These are phyloP conservation scores for Eupleurogrammus muticus DNA, from an alignment of 2,797 vertebrate species.

Conservation along the genomic window DNA sequence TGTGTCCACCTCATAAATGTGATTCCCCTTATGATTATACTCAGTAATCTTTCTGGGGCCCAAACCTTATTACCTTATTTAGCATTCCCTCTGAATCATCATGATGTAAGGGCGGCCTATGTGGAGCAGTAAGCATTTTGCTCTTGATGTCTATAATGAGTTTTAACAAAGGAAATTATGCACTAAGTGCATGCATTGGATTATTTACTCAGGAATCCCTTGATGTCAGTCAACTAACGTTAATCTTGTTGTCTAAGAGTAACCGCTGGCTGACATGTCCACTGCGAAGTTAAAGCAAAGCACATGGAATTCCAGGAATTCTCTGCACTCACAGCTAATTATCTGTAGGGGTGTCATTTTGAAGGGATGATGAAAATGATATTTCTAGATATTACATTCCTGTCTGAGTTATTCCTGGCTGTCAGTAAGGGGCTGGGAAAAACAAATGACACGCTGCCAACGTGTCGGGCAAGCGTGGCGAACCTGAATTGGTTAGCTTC, in stretches of 20 bases:
- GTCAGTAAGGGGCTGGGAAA: background rate
- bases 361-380: too few species aligned
- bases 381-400: constrained; percentile 17
- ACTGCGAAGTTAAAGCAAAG: constrained; percentile 41
- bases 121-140: constrained; percentile 40
- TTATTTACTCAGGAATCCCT: constrained; percentile 56
- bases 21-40: constrained; percentile 47
- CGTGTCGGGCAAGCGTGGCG: background rate
- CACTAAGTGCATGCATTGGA: constrained; percentile 26
- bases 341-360: constrained; percentile 15
- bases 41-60: constrained; percentile 40
- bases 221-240: constrained; percentile 51
- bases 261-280: constrained; percentile 32
- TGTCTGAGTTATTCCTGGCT: background rate
- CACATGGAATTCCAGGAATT: constrained; percentile 39
- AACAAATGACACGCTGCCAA: constrained; percentile 9
- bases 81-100: constrained; percentile 64
- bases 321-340: constrained; percentile 27
- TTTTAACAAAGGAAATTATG: constrained; percentile 53
- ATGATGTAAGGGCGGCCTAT: constrained; percentile 52
- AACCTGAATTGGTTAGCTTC: too few species aligned
- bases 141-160: constrained; percentile 63
- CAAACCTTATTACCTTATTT: constrained; percentile 68
- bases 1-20: constrained; percentile 50
- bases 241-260: constrained; percentile 60